Percentiles rank a stretch among this genome's conserved stretches.
Conservation (phyloP, 2,797 vertebrate species). For the Coranthus polyacanthus region DNA sequence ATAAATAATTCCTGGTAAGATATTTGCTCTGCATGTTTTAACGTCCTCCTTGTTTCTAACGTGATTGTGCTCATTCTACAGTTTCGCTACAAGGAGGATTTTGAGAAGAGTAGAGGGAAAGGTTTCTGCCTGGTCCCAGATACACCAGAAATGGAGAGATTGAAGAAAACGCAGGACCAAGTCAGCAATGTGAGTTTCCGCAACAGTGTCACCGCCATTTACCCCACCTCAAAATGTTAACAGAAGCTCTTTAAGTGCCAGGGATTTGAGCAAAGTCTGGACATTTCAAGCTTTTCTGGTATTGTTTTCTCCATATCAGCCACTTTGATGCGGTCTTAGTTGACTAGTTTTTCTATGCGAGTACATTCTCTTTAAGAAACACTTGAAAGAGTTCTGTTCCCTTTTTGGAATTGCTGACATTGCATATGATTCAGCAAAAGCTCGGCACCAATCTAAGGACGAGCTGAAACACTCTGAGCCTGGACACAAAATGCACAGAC, state of each 20-base stretch:
- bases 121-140: constrained; percentile 94
- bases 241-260: background rate
- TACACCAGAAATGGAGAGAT: constrained; percentile 95
- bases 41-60: background rate
- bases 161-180: constrained; percentile 96
- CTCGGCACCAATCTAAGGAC: too few relatives aligned
- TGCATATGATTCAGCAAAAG: too few relatives aligned
- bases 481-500: too few relatives aligned
- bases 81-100: constrained; percentile 97
- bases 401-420: constrained; percentile 13
- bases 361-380: constrained; percentile 8
- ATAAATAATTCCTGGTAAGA: background rate
- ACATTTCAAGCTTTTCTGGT: constrained; percentile 1
- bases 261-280: too few relatives aligned
- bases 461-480: too few relatives aligned
- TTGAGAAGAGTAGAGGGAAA: constrained; percentile 98
- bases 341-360: constrained; percentile 21
- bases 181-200: constrained; percentile 94
- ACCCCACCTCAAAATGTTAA: background rate
- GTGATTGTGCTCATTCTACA: constrained; percentile 76
- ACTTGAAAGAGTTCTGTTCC: background rate
- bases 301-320: background rate
- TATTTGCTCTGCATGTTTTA: background rate
- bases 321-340: constrained; percentile 5
- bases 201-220: background rate